Conservation (phyloP, 2,113 vertebrate genomes). For the Chionodraco myersi region DNA sequence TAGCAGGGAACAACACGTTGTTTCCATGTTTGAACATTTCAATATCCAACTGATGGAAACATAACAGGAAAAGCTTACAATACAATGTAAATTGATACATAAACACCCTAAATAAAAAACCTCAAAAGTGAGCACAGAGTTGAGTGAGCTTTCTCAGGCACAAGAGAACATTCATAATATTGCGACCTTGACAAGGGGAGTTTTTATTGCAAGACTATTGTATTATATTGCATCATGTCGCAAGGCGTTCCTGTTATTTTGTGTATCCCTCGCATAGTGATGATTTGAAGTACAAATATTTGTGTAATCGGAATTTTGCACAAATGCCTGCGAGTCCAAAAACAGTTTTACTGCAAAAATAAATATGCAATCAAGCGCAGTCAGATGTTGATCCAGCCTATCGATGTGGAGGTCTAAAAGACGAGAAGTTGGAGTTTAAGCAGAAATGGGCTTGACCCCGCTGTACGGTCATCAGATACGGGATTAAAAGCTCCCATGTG, state of each 20-base stretch:
- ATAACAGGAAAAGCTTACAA: constrained; percentile 1
- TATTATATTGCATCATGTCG: constrained; percentile 39
- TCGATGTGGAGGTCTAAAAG: constrained; percentile 54
- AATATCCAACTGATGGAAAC: neutral
- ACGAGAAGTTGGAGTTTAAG: constrained; percentile 36
- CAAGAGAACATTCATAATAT: neutral
- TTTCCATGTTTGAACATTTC: neutral
- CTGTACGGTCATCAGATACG: constrained; percentile 55
- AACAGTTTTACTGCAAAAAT: constrained; percentile 63
- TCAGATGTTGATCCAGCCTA: constrained; percentile 69
- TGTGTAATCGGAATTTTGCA: constrained; percentile 47
- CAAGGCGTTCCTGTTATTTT: constrained; percentile 38
- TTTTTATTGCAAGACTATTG: constrained; percentile 29
- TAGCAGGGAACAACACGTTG: neutral
- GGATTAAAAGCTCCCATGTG: constrained; percentile 56
- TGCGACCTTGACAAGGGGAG: neutral
- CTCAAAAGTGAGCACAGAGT: neutral
- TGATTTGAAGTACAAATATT: constrained; percentile 52
- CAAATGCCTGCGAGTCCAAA: constrained; percentile 30
- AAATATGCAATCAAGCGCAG: constrained; percentile 54
- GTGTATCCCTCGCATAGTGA: neutral
- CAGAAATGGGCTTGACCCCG: constrained; percentile 37
- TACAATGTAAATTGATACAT: neutral
- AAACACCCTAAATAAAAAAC: constrained; percentile 15
- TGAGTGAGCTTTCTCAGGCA: neutral